These are phyloP conservation scores for Drymodes brunneopygia DNA, from an alignment of 2,113 vertebrate species.

Conservation along the genomic window DNA sequence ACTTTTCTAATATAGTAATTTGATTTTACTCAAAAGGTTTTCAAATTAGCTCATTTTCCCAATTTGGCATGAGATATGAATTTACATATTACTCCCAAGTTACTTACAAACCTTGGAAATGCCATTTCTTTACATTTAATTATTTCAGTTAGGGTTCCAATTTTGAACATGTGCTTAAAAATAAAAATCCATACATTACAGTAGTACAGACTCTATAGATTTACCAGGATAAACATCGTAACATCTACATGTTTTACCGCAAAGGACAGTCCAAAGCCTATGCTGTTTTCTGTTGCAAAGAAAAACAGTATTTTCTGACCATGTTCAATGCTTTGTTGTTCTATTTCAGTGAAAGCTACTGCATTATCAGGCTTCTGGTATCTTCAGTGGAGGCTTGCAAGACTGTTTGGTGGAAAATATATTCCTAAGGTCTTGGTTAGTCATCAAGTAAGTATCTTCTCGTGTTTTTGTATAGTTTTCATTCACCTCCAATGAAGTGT, in stretches of 20 bases:
- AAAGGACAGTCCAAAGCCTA: background rate
- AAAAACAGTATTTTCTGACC: background rate
- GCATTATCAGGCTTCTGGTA: background rate
- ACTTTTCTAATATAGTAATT: background rate
- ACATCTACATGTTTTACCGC: background rate
- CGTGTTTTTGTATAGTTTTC: background rate
- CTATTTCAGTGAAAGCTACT: slow-evolving; percentile 11
- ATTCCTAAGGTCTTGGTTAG: background rate
- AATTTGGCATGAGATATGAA: background rate
- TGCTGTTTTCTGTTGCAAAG: background rate
- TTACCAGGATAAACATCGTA: background rate
- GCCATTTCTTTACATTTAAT: background rate
- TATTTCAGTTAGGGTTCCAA: background rate
- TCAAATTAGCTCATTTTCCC: background rate
- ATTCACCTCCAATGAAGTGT: background rate
- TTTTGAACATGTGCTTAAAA: background rate
- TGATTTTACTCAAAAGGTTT: background rate
- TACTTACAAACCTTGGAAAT: background rate
- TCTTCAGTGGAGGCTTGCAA: background rate
- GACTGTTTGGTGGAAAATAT: background rate
- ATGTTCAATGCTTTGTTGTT: background rate
- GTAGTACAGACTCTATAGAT: background rate
- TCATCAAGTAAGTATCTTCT: background rate
- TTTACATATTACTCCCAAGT: fast-evolving
- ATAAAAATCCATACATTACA: fast-evolving